Base-by-base conservation (phyloP, 2,113 vertebrate genomes). In the Clarias gariepinus region DNA sequence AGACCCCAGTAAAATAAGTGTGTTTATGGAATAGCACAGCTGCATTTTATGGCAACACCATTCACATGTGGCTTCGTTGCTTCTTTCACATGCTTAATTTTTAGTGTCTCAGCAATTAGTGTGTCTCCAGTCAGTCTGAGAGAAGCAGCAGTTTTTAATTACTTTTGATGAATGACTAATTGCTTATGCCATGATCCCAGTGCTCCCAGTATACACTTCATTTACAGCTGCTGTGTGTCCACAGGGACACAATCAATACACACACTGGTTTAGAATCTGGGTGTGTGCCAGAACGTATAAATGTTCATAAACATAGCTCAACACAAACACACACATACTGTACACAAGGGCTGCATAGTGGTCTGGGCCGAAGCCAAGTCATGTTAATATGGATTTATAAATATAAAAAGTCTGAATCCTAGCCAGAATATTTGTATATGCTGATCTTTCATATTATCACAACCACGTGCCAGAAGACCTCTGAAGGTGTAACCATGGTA, bases 121-220 rank as follows among this genome's bases (percentile, higher is more conserved):
- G 92, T 90, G 92, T 93, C 92, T 92, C 90, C 94, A 94, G 93
- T 94, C 92, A 94, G 92, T 92, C 91, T 89, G 90, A 93, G 92
- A 92, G 90, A 93, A 92, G 90, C 92, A 94, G 94, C 93, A 92
- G 93, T 92, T 94, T 95, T 95, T 94, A 94, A 95, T 95, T 94
- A 95, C 94, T 94, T 94, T 93, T 95, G 93, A 95, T 94, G 94
- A 94, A 95, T 94, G 94, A 95, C 94, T 94, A 94, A 94, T 94
- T 93, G 93, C 77, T 91, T 91, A 93, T 91, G 92, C 92, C 89
- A 36, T 88, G 87, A 87, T 91, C 92, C 88, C 73, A 89, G 36
- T 83, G 80, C 69, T 87, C 86, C 58, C 86, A 28, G 68, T 86
- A 76, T 92, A 91, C 83, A 91, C 94, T 93, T 93, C 91, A 94